Evolutionary conservation across 2,113 vertebrate genomes (phyloP).

Genomic region (Nothocercus nigrocapillus): DNA sequence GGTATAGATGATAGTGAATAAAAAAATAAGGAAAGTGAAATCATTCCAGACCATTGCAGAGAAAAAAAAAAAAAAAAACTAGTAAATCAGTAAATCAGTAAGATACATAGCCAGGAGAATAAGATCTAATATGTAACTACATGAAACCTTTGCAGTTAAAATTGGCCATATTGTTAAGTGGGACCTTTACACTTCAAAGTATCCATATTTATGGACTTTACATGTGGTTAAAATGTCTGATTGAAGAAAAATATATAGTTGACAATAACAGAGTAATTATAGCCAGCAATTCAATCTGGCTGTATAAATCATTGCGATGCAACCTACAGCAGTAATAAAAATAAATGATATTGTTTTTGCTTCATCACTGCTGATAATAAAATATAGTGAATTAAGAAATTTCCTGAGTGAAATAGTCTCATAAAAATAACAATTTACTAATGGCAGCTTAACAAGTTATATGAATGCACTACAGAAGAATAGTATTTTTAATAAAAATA

Average conservation of each 20-base stretch:
- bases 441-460: slow-evolving; percentile 39
- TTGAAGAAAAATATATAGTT: slow-evolving; percentile 76
- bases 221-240: slow-evolving; percentile 64
- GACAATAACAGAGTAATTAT: slow-evolving; percentile 79
- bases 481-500: slow-evolving; percentile 58
- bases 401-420: slow-evolving; percentile 67
- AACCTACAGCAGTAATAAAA: slow-evolving; percentile 79
- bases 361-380: slow-evolving; percentile 81
- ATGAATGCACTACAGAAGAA: slow-evolving; percentile 47
- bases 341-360: slow-evolving; percentile 78
- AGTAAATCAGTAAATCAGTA: background rate
- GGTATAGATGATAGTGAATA: background rate
- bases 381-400: slow-evolving; percentile 74
- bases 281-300: slow-evolving; percentile 73
- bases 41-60: background rate
- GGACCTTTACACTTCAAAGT: slow-evolving; percentile 22
- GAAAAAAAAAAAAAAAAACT: background rate
- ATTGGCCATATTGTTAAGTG: background rate
- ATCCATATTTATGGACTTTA: slow-evolving; percentile 49
- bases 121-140: background rate
- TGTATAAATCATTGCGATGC: slow-evolving; percentile 80
- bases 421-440: slow-evolving; percentile 78
- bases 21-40: background rate
- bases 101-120: background rate
- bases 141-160: background rate